These are phyloP conservation scores for Phaenicophaeus curvirostris DNA, from an alignment of 2,797 vertebrate genomes.

Conservation along the genomic window DNA sequence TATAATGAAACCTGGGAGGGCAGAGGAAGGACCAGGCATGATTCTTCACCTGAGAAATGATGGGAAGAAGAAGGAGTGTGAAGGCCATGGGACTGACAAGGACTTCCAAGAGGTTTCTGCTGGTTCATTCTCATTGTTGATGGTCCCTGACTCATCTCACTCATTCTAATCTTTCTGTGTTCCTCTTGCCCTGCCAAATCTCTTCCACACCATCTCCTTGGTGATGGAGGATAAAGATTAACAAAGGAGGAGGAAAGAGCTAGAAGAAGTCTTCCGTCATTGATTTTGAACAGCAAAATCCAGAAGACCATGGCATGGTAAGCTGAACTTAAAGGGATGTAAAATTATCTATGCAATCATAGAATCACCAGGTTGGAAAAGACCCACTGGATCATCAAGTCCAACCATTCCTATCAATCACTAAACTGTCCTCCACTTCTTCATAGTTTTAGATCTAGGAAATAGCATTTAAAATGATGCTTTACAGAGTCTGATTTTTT, in stretches of 20 bases:
- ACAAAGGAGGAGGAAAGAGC: not conserved
- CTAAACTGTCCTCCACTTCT: not conserved
- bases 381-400: no score
- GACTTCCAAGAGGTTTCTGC: not conserved
- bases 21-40: not conserved
- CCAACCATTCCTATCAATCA: no score
- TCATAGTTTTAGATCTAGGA: not conserved
- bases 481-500: not conserved
- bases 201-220: not conserved
- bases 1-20: no score
- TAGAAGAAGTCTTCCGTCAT: not conserved
- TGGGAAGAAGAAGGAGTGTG: not conserved
- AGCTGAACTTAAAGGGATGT: not conserved
- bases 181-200: not conserved
- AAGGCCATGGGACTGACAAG: not conserved
- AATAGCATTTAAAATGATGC: not conserved
- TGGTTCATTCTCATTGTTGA: not conserved
- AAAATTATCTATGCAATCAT: not conserved
- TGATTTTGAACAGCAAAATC: not conserved
- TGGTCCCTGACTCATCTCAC: not conserved
- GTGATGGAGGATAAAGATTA: not conserved
- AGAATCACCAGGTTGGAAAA: no score
- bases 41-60: not conserved
- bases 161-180: not conserved
- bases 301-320: not conserved